These are phyloP conservation scores for Sceloporus undulatus DNA, from an alignment of 2,113 vertebrate species.

Conservation along the genomic window DNA sequence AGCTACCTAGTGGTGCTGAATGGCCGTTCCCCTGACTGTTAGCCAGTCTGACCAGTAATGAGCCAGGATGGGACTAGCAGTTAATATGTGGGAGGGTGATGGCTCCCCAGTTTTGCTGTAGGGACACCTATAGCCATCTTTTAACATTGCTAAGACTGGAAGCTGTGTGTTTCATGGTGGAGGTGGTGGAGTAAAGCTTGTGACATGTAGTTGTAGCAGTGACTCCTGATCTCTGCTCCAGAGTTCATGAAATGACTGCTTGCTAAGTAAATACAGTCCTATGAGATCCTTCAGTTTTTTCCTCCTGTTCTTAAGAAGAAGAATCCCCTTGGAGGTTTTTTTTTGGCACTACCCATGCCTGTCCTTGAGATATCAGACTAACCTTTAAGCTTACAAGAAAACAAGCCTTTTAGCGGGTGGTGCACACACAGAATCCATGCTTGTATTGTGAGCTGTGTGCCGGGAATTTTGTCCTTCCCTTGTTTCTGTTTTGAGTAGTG, in stretches of 20 bases:
- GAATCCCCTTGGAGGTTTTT: neutral
- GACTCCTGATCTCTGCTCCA: neutral
- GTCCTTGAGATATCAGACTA: neutral
- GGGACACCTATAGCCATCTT: neutral
- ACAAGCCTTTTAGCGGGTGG: neutral
- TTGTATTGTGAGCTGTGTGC: neutral
- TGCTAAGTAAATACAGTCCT: neutral
- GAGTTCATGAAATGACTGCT: neutral
- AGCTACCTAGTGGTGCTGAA: too few species aligned
- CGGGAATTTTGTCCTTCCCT: neutral
- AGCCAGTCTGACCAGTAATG: too few species aligned
- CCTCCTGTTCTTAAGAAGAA: neutral
- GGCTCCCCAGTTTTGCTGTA: too few species aligned
- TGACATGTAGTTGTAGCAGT: neutral
- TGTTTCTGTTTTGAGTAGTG: neutral
- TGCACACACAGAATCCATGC: neutral
- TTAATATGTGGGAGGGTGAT: too few species aligned
- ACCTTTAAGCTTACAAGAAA: slow-evolving; percentile 14
- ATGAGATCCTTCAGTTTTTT: too few species aligned
- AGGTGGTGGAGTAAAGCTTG: neutral
- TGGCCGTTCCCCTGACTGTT: too few species aligned
- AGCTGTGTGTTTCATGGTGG: too few species aligned
- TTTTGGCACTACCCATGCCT: neutral
- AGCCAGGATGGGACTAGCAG: too few species aligned
- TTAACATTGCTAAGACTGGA: neutral